Conservation (phyloP, 2,797 vertebrate genomes). For the Coreius guichenoti region DNA sequence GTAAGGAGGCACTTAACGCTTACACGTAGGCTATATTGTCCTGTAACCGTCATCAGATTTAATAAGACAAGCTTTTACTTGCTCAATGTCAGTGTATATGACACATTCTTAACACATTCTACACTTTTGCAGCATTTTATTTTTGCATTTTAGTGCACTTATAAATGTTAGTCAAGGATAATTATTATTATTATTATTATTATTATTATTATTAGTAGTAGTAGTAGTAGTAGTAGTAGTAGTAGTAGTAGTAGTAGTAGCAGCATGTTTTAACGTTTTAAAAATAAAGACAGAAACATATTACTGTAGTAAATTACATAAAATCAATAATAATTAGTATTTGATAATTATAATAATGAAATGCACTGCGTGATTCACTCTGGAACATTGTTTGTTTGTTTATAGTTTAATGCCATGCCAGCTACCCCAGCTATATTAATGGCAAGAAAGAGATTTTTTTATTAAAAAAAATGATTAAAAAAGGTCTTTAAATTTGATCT, state of each 20-base stretch:
- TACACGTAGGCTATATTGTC: conserved; percentile 31
- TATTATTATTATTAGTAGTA: too few species aligned
- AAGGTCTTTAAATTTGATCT: too few species aligned
- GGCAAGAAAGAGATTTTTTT: too few species aligned
- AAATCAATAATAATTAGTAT: neutral
- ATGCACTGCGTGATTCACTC: neutral
- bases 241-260: too few species aligned
- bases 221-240: too few species aligned
- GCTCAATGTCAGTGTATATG: neutral
- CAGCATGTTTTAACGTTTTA: neutral
- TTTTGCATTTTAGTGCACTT: neutral
- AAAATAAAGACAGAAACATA: neutral
- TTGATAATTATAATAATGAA: neutral
- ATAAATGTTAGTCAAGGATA: neutral
- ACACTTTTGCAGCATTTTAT: neutral
- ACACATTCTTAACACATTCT: neutral
- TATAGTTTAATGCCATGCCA: too few species aligned
- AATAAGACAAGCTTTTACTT: neutral
- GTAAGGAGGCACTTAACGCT: conserved; percentile 17
- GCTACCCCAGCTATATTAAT: too few species aligned
- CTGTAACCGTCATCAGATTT: conserved; percentile 1
- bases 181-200: too few species aligned
- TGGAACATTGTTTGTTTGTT: too few species aligned
- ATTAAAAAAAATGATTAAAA: too few species aligned
- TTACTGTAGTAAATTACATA: too few species aligned